These are phyloP conservation scores for Diprion similis DNA, from an alignment of 1,140 invertebrate genomes.

Conservation along the genomic window DNA sequence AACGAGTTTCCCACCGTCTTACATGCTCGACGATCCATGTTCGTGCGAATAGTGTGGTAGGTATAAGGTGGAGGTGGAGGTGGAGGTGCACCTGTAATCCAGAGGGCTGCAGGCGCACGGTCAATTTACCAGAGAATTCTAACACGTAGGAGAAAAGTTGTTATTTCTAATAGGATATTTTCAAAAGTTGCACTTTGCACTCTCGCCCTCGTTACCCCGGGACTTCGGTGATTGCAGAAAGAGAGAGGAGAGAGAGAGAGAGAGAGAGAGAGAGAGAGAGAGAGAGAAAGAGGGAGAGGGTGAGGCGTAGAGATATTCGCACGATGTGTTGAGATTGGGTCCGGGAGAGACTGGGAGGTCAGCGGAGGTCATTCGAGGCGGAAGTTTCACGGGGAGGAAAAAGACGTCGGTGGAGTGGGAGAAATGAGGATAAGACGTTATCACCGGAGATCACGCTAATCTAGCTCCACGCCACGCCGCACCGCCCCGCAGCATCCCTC, in stretches of 20 bases:
- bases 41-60: too few species aligned
- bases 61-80: too few species aligned
- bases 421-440: constrained; percentile 27
- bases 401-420: neutral
- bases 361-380: constrained; percentile 22
- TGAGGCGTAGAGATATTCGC: constrained; percentile 33
- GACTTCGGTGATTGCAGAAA: constrained; percentile 8
- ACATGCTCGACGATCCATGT: too few species aligned
- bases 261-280: neutral
- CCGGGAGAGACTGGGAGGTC: neutral
- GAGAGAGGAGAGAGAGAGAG: constrained; percentile 10
- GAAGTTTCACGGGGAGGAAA: constrained; percentile 17
- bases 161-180: constrained; percentile 5
- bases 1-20: too few species aligned
- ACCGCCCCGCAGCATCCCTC: constrained; percentile 39
- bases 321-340: neutral
- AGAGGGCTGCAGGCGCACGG: neutral
- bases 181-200: constrained; percentile 4
- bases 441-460: constrained; percentile 61
- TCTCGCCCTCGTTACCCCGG: neutral
- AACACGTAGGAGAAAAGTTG: neutral
- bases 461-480: constrained; percentile 45
- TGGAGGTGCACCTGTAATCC: neutral
- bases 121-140: constrained; percentile 4
- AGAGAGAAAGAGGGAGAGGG: neutral